Base-by-base conservation (phyloP, 2,797 vertebrate genomes). In the Pygocentrus nattereri region DNA sequence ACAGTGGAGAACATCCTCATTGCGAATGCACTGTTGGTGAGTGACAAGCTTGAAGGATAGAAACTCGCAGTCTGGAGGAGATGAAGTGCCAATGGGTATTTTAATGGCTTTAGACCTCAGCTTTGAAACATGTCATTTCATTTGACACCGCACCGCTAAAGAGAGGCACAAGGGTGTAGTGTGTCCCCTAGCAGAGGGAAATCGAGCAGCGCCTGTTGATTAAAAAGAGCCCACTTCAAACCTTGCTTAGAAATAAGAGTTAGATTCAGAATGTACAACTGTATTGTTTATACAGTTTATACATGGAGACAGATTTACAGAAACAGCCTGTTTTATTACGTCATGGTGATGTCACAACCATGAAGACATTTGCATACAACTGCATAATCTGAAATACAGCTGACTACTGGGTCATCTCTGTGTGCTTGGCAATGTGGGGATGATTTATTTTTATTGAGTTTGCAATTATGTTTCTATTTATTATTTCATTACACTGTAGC, bases 111-210 rank as follows among this genome's bases (percentile, higher is more conserved):
- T 67, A 83, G 62, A 88, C 84, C 83, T 49, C 25, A 72, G 75
- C 83, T 90, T 88, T 83, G 83, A 88, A 88, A 89, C 67, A 50
- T 82, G 85, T 78, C 85, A 82, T 83, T 88, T 72, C 56, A 78
- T 62, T 76, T 90, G 89, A 92, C 80, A 83, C 27, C 18, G 18
- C 12, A 21, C 49, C n/a, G 85, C 78, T 84, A 84, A 87, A 69
- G 18, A 10, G 27, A 65, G 74, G 83, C 15, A 58, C 30, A 30
- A 85, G n/a, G 7, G 79, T 82, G 84, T 75, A 67, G 82, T 83
- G 74, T 78, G 77, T 79, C 83, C 58, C 75, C 76, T 74, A 88
- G 31, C 62, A 65, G 15, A 38, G 27, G 12, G 49, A 80, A 78
- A 82, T 73, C 19, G 41, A 19, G 73, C 13, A 31, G 68, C 25